Evolutionary conservation across 2,113 vertebrate genomes (phyloP).

Genomic region (Sylvietta virens): DNA sequence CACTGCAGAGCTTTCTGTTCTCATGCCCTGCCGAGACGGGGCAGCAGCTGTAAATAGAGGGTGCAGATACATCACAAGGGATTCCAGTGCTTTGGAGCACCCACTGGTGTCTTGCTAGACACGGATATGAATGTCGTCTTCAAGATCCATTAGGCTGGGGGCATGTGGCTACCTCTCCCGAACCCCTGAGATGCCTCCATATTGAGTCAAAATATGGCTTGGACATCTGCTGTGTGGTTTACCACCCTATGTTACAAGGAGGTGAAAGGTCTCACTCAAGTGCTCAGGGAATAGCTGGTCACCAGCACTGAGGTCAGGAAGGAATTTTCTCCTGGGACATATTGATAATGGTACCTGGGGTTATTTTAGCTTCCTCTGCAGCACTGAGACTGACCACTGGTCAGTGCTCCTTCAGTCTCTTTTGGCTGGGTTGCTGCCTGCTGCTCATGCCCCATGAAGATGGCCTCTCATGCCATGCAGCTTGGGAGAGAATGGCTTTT

Average conservation of each 20-base stretch:
- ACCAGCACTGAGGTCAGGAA: background rate
- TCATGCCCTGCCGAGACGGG: background rate
- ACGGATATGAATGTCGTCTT: background rate
- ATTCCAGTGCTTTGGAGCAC: background rate
- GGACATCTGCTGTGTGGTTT: background rate
- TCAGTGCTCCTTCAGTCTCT: background rate
- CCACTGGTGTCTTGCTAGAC: background rate
- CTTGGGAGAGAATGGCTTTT: too few species aligned
- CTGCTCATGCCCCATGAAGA: background rate
- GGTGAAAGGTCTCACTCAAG: background rate
- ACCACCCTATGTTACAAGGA: background rate
- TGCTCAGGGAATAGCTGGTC: background rate
- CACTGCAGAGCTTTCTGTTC: background rate
- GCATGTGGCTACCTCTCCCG: background rate
- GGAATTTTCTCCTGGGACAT: background rate
- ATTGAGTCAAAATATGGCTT: background rate
- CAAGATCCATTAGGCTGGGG: background rate
- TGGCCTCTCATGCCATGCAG: background rate
- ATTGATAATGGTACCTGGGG: too few species aligned
- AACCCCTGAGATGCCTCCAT: background rate
- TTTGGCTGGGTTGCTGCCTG: background rate
- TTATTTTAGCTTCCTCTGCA: background rate
- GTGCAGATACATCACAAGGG: background rate
- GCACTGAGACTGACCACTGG: too few species aligned
- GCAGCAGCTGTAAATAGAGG: background rate